Conservation (phyloP, 2,113 vertebrate species). For the Laticauda laticaudata region DNA sequence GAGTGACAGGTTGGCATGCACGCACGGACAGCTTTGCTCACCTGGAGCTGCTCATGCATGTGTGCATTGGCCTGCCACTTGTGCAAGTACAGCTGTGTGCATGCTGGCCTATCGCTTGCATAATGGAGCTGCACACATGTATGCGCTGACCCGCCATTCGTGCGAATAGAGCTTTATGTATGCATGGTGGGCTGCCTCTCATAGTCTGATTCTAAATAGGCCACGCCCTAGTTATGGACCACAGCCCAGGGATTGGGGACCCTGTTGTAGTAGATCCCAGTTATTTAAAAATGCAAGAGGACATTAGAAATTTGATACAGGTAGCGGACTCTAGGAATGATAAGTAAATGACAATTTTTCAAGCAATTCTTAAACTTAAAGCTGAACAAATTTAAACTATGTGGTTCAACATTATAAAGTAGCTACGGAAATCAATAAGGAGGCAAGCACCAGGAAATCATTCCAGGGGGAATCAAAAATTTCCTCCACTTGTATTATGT, state of each 20-base stretch:
- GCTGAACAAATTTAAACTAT: neutral
- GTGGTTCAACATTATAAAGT: neutral
- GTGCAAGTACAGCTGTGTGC: neutral
- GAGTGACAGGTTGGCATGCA: neutral
- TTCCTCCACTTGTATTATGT: conserved; percentile 6
- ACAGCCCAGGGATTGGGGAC: neutral
- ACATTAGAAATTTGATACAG: neutral
- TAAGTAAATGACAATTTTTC: neutral
- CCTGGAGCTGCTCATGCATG: neutral
- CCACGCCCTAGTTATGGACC: neutral
- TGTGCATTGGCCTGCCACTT: neutral
- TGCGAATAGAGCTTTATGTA: neutral
- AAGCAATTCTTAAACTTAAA: neutral
- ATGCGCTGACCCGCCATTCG: accelerated
- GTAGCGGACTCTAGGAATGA: neutral
- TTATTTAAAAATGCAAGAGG: neutral
- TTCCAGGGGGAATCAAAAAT: neutral
- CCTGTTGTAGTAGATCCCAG: neutral
- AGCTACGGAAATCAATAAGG: neutral
- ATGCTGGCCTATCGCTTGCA: neutral
- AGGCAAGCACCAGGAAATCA: neutral
- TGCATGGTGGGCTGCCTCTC: neutral
- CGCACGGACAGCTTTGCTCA: neutral
- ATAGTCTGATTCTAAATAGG: neutral
- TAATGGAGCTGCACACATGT: neutral